phyloP scores from a whole-genome alignment of 2,797 vertebrate species.

The Alca torda region DNA sequence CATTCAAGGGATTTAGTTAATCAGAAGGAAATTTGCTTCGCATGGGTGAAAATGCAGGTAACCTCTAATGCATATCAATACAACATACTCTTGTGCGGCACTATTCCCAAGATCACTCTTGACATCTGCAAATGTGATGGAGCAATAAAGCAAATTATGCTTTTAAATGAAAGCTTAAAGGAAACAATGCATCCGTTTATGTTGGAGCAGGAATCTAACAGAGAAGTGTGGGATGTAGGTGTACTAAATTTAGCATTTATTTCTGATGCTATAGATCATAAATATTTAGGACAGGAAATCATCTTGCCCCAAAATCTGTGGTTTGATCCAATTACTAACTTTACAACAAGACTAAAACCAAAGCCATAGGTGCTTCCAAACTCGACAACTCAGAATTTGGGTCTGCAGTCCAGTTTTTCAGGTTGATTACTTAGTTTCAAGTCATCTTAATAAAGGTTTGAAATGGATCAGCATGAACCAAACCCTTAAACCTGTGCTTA shows the following conservation, averaged over 20 bases:
- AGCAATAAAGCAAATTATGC: not conserved
- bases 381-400: not conserved
- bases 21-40: not conserved
- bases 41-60: not conserved
- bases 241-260: not conserved
- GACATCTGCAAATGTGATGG: not conserved
- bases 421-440: not conserved
- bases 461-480: not conserved
- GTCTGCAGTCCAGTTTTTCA: not conserved
- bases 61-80: not conserved
- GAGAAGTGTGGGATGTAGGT: not conserved
- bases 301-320: not conserved
- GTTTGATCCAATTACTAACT: not conserved
- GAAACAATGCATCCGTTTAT: not conserved
- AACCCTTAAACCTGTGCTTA: not conserved
- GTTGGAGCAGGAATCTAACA: not conserved
- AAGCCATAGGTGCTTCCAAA: not conserved
- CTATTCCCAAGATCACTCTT: not conserved
- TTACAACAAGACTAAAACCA: not conserved
- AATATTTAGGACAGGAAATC: not conserved
- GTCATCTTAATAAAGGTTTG: not conserved
- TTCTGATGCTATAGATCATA: not conserved
- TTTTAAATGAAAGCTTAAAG: not conserved
- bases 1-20: not conserved
- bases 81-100: not conserved